These are phyloP conservation scores for Onthophagus sagittarius DNA, from an alignment of 2,888 invertebrate species.

Conservation along the genomic window DNA sequence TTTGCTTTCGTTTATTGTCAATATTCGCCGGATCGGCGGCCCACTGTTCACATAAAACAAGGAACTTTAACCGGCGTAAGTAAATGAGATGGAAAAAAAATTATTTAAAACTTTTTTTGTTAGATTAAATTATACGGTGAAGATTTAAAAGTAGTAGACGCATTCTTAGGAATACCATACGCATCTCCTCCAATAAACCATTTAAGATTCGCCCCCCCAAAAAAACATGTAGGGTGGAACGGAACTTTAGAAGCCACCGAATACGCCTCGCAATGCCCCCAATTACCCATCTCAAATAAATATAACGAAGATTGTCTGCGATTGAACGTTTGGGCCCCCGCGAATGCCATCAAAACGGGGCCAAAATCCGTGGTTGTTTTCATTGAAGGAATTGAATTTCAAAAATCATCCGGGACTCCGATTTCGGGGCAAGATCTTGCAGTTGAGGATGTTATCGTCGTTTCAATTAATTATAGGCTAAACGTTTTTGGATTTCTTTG, in stretches of 20 bases:
- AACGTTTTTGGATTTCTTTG: conserved; percentile 69
- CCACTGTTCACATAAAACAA: conserved; percentile 54
- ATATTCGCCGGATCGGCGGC: conserved; percentile 35
- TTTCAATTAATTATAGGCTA: conserved; percentile 66
- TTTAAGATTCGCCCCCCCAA: conserved; percentile 71
- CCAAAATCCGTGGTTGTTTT: conserved; percentile 67
- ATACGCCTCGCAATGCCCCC: conserved; percentile 67
- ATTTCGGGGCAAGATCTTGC: conserved; percentile 69
- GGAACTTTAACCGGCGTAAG: conserved; percentile 60
- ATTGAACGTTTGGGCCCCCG: conserved; percentile 85
- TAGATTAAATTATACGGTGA: conserved; percentile 67
- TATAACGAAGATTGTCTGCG: conserved; percentile 82
- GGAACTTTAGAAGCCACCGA: conserved; percentile 66
- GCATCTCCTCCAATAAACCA: conserved; percentile 73
- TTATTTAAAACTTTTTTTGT: conserved; percentile 11
- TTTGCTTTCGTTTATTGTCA: conserved; percentile 9
- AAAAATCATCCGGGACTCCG: conserved; percentile 49
- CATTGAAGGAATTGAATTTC: conserved; percentile 64
- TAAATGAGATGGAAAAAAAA: conserved; percentile 20
- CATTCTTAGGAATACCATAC: conserved; percentile 76
- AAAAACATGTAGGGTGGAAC: conserved; percentile 68
- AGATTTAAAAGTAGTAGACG: conserved; percentile 60
- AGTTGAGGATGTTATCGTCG: conserved; percentile 65
- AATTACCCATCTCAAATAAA: conserved; percentile 47
- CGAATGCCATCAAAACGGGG: conserved; percentile 44